A percentile compares a stretch with the other conserved stretches of the same genome.
Evolutionary conservation across 2,113 vertebrate genomes (phyloP).

Genomic region (Helogale parvula): DNA sequence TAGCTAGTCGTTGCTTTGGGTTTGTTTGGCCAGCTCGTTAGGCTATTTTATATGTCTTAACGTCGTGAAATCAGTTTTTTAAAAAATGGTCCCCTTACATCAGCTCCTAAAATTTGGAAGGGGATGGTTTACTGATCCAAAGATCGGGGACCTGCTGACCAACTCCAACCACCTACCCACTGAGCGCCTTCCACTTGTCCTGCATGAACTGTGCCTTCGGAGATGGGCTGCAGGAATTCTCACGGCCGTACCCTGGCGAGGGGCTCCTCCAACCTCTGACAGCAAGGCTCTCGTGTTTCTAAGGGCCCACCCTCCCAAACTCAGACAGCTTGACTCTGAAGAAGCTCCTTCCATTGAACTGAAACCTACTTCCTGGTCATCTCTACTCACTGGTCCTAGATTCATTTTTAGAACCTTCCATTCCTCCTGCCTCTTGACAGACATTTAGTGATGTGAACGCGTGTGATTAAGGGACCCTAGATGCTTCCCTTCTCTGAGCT

Average conservation of each 20-base stretch:
- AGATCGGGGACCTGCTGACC: neutral
- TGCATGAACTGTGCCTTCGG: neutral
- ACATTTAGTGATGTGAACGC: neutral
- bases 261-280: neutral
- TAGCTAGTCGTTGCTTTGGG: neutral
- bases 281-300: accelerated
- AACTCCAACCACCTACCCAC: neutral
- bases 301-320: neutral
- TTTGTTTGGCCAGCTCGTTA: neutral
- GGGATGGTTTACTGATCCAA: neutral
- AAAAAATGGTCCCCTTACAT: too few relatives aligned
- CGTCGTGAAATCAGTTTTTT: neutral
- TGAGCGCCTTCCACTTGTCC: neutral
- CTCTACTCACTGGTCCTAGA: neutral
- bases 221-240: neutral
- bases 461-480: neutral
- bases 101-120: neutral
- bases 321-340: neutral
- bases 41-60: neutral
- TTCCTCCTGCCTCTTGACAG: neutral
- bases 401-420: neutral
- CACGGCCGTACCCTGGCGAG: accelerated
- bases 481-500: neutral
- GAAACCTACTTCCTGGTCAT: neutral
- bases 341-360: neutral